Evolutionary conservation across 2,888 invertebrate genomes (phyloP), one percentile per base, ranked within the genome.

Genomic region (Nezara viridula): DNA sequence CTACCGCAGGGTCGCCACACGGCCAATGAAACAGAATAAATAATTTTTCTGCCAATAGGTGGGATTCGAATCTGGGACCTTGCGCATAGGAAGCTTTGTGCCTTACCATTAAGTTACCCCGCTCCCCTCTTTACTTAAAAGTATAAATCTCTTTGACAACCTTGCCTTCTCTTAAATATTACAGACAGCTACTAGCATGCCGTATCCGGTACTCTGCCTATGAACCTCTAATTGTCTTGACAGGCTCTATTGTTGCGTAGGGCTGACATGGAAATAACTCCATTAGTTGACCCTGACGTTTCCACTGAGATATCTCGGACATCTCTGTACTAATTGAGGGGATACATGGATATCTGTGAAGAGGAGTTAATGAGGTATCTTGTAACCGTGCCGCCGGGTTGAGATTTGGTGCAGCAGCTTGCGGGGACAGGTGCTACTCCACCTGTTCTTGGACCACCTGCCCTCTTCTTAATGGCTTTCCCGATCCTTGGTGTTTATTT

Each of bases 371-470:
- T 73, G 32, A 73, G 66, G 19, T 37, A 37, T 0, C 37, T 37
- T 37, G 66, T 66, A 60, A 12, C 12, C 60, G 60, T 27, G 12
- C 73, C 10, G 81, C 24, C 44, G n/a, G 44, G 47, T 44, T 12
- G 24, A 44, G 81, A 40, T 81, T 81, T 81, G 40, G 81, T 44
- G n/a, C 44, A n/a, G 81, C 81, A 81, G 81, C 81, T 81, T 81
- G 44, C 24, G 44, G 44, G 44, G 24, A n/a, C 81, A 81, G 81
- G 81, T 81, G 81, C 14, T 21, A 81, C 81, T 44, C 81, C 81
- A 81, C 81, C 81, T 81, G 81, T 81, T 81, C 44, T 81, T n/a
- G 37, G 44, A 14, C 44, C 81, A 81, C 81, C 81, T 81, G 81
- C 81, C 44, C 44, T 10, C 44, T 44, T 81, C 44, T 32, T 81